Conservation (phyloP, 2,113 vertebrate genomes). For the Bagarius yarrelli region DNA sequence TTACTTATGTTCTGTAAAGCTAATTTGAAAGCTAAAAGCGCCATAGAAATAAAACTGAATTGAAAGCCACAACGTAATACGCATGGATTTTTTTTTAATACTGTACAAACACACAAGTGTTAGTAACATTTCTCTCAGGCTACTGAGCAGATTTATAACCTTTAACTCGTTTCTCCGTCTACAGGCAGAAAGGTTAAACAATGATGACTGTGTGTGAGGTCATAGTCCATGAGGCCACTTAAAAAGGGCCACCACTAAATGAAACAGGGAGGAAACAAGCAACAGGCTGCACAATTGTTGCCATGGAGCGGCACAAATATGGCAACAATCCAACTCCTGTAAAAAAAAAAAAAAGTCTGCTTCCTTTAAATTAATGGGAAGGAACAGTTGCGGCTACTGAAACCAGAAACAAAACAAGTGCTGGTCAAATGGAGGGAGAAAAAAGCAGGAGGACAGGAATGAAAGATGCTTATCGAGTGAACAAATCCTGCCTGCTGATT, state of each 20-base stretch:
- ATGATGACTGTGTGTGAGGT: conserved; percentile 51
- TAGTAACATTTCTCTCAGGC: background rate
- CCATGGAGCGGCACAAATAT: conserved; percentile 55
- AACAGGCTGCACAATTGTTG: conserved; percentile 50
- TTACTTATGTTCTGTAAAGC: too few relatives aligned
- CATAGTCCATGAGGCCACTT: conserved; percentile 44
- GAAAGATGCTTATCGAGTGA: conserved; percentile 39
- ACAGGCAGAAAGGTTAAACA: conserved; percentile 49
- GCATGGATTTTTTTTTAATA: too few relatives aligned
- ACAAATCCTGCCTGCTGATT: conserved; percentile 42
- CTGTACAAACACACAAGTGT: too few relatives aligned
- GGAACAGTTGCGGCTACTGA: conserved; percentile 23
- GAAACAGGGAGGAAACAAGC: conserved; percentile 26
- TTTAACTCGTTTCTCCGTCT: conserved; percentile 2
- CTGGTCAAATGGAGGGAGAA: background rate
- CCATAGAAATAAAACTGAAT: too few relatives aligned
- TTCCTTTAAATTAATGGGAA: conserved; percentile 46
- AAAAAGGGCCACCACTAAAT: conserved; percentile 53
- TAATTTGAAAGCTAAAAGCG: too few relatives aligned
- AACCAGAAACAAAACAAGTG: conserved; percentile 23
- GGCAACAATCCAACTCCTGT: conserved; percentile 43
- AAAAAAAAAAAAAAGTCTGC: conserved; percentile 34
- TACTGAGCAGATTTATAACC: conserved; percentile 30
- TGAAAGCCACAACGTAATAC: too few relatives aligned
- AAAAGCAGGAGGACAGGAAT: conserved; percentile 27